These are phyloP conservation scores for Tyrophagus putrescentiae DNA, from an alignment of 1,140 invertebrate genomes.

Conservation along the genomic window DNA sequence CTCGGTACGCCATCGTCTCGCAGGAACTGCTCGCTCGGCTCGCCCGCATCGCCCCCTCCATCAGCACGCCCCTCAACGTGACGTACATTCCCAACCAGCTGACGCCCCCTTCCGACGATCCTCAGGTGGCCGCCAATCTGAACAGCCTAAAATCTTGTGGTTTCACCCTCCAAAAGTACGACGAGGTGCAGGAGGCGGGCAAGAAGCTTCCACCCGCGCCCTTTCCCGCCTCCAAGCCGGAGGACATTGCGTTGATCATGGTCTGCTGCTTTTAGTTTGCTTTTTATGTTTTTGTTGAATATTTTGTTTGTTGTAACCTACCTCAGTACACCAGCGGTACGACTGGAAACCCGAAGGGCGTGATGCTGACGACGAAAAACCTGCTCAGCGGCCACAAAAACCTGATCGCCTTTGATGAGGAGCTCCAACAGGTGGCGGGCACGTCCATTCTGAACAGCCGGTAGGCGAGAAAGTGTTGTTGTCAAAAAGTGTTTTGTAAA, in stretches of 20 bases:
- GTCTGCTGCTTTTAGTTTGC: no score
- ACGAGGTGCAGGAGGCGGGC: not conserved
- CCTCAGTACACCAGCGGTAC: conserved; percentile 93
- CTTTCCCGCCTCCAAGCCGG: not conserved
- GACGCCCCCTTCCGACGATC: no score
- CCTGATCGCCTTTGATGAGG: conserved; percentile 71
- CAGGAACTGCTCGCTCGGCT: no score
- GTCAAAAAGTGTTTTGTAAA: no score
- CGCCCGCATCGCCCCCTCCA: no score
- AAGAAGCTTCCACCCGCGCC: not conserved
- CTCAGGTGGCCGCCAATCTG: conserved; percentile 33
- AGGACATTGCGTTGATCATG: conserved; percentile 50
- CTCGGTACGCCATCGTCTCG: conserved; percentile 38
- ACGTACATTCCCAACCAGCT: no score
- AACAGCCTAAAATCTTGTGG: conserved; percentile 41
- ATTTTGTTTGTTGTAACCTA: no score
- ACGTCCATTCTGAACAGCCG: conserved; percentile 60
- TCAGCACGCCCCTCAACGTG: no score
- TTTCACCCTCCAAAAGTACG: not conserved
- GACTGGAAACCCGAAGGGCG: conserved; percentile 69
- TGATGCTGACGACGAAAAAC: conserved; percentile 63
- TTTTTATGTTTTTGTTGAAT: no score
- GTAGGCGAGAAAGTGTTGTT: no score
- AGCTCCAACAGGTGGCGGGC: conserved; percentile 44
- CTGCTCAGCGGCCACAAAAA: conserved; percentile 68